Base-by-base conservation (phyloP, 2,888 invertebrate genomes). In the Sphaerophoria rueppellii region DNA sequence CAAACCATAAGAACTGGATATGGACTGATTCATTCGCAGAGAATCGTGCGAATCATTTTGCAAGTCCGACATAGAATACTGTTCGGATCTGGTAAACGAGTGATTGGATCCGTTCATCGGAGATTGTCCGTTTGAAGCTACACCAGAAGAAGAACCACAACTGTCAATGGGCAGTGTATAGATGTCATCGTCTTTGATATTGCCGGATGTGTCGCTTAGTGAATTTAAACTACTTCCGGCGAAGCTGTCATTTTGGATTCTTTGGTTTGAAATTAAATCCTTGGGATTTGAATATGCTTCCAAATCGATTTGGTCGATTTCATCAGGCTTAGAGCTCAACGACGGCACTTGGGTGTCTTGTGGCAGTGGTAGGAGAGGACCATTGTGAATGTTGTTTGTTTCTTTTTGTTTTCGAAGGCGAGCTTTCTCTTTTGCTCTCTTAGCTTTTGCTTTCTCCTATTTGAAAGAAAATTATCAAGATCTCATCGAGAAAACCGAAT, bases 381-480 rank as follows among this genome's bases (percentile, higher is more conserved):
- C 92, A 50, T 92, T 90, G 43, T 90, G 90, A 0, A 88, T 80
- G n/a, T 88, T 85, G 71, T 85, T 88, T 6, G 83, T 60, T 35
- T 91, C 91, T 61, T 90, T 90, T 34, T 90, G 93, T 37, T 94
- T 94, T 88, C 94, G 94, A 87, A 94, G 93, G 76, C 94, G 93
- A 12, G 95, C 95, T 88, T 94, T 93, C 89, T 96, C 96, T 88
- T 95, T 93, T 6, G 95, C 95, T 85, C 95, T 93, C 88, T 94
- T 94, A 1, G 94, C 94, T 90, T 95, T 95, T 16, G 94, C 94
- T 88, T 95, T 93, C 90, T 96, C 96, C 92, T 95, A 91, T 0
- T 87, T 80, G 78, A 50, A 35, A 6, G 43, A 50, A 37, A 43
- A 43, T 43, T 11, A 2, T 11, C 6, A 7, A 43, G 11, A 4